Base-by-base conservation (phyloP, 2,888 invertebrate genomes). In the Chironomus tentans region DNA sequence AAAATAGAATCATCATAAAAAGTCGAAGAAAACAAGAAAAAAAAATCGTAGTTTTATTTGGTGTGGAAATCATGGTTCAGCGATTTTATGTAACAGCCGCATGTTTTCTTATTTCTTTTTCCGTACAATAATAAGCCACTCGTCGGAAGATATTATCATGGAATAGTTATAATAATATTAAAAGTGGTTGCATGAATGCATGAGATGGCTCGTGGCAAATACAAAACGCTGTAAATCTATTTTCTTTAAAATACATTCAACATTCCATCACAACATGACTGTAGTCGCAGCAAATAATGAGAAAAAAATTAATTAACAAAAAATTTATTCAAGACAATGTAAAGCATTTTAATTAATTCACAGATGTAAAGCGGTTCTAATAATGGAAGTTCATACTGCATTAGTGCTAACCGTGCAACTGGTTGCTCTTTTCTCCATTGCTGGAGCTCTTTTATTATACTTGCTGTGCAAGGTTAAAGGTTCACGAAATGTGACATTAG, bases 351-450 rank as follows among this genome's bases (percentile, higher is more conserved):
- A 38, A 38, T 38, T 38, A 38, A 10, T 38, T 38, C 10, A 7
- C 68, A 75, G 74, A 75, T 75, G 74, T 75, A 75, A 71, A 75
- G 61, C 28, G 62, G n/a, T 48, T 70, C 47, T 22, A 79, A 81
- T 80, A 77, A 93, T 93, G 93, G 93, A 93, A 82, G 89, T 91
- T 81, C 90, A 92, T 81, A 93, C 92, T 80, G 92, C 91, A 85
- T 85, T 92, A 81, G 90, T 92, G 48, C 85, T 93, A 82, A 91
- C 92, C 80, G 88, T 93, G 81, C 93, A 93, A 84, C 86, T 93
- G 80, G 88, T 92, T 78, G 93, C 93, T 28, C 86, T 93, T 70
- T 92, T 92, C 84, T 92, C 91, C 77, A 92, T 93, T 80, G 93
- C 92, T 65, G 92, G 92, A n/a, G 93, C 92, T 46, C 86, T 93